A percentile compares a stretch with the other conserved stretches of the same genome.
Evolutionary conservation across 2,888 invertebrate species (phyloP).

Genomic region (Clusia tigrina): DNA sequence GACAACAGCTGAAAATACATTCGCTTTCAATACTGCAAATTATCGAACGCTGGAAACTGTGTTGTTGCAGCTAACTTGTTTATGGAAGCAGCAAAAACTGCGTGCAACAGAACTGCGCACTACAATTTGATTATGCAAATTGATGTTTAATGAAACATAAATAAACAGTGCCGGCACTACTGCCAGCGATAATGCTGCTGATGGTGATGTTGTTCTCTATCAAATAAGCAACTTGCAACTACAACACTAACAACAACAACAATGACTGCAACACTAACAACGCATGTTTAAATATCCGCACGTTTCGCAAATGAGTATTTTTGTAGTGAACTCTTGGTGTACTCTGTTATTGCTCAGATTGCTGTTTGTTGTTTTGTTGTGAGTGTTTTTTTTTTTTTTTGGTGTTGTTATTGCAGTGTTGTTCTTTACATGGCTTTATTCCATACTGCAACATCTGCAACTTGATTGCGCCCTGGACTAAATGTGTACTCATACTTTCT

Average conservation of each 20-base stretch:
- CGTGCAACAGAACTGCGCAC: background rate
- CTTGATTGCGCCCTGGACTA: too few species aligned
- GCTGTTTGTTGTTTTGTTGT: background rate
- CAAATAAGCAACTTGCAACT: too few species aligned
- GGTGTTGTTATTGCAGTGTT: too few species aligned
- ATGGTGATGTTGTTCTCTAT: background rate
- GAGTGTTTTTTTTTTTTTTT: conserved; percentile 2
- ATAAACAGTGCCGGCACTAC: background rate
- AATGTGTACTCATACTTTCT: too few species aligned
- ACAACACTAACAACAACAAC: background rate
- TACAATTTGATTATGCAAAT: conserved; percentile 5
- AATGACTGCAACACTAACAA: too few species aligned
- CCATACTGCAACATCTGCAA: background rate
- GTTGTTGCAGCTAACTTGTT: too few species aligned
- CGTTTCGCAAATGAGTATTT: background rate
- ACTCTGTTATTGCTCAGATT: background rate
- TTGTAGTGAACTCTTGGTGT: conserved; percentile 3
- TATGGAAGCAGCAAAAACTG: too few species aligned
- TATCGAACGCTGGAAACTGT: too few species aligned
- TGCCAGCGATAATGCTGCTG: background rate
- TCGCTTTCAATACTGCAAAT: too few species aligned
- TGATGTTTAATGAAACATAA: background rate
- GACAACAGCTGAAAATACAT: too few species aligned
- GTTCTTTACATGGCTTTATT: background rate
- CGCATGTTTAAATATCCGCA: background rate